These are phyloP conservation scores for Sphaeramia orbicularis DNA, from an alignment of 2,797 vertebrate genomes.

Conservation along the genomic window DNA sequence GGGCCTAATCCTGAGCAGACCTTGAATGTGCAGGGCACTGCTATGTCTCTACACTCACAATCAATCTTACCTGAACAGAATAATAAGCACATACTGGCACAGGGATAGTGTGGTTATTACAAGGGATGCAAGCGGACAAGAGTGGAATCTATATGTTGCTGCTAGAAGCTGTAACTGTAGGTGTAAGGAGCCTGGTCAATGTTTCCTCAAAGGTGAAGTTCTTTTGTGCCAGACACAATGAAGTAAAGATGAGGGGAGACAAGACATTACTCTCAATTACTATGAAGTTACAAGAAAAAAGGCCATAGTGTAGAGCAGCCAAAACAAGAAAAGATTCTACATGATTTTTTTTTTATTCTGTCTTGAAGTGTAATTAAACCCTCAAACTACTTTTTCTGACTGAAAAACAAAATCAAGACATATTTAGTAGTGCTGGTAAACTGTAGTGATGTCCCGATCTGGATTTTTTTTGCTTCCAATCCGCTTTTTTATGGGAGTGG, in stretches of 20 bases:
- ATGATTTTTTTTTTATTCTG: too few species aligned
- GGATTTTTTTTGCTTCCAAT: too few species aligned
- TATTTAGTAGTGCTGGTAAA: too few species aligned
- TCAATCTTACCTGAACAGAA: slow-evolving; percentile 18
- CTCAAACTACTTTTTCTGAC: too few species aligned
- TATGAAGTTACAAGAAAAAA: too few species aligned
- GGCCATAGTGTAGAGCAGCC: too few species aligned
- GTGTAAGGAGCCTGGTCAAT: slow-evolving; percentile 16
- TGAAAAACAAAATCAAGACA: too few species aligned
- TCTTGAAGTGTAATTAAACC: too few species aligned
- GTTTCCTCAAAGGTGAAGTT: slow-evolving; percentile 12
- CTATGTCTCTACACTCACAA: neutral
- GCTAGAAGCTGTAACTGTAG: neutral
- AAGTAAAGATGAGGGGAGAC: slow-evolving; percentile 24
- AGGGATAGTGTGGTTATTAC: neutral
- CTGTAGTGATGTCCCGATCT: too few species aligned
- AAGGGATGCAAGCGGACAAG: slow-evolving; percentile 7
- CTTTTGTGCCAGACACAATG: slow-evolving; percentile 29
- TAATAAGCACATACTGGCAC: slow-evolving; percentile 4
- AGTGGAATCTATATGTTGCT: neutral
- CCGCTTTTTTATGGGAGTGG: too few species aligned
- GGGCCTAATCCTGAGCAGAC: neutral
- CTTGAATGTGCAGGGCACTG: neutral
- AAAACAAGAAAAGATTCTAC: too few species aligned
- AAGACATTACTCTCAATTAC: too few species aligned